Percentiles rank a stretch among this genome's conserved stretches.
Evolutionary conservation across 2,888 invertebrate genomes (phyloP).

Genomic region (Tigriopus californicus): DNA sequence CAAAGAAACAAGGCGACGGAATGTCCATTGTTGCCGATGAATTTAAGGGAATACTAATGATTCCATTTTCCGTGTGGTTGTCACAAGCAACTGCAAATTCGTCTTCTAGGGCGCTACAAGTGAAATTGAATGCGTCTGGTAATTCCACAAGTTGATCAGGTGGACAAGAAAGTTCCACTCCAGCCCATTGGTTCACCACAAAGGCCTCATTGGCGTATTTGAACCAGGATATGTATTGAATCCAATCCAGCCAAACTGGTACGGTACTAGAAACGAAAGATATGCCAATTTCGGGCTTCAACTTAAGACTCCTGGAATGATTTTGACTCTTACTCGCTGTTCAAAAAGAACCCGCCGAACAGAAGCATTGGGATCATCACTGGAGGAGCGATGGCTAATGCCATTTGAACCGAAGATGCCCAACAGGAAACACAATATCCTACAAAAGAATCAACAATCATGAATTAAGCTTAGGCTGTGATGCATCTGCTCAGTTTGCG

Average conservation of each 20-base stretch:
- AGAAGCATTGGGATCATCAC: slow-evolving; percentile 79
- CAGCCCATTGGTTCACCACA: slow-evolving; percentile 60
- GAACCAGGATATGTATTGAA: slow-evolving; percentile 62
- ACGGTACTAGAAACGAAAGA: neutral
- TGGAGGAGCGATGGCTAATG: slow-evolving; percentile 73
- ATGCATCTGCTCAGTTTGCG: too few relatives aligned
- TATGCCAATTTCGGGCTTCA: too few relatives aligned
- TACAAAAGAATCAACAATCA: neutral
- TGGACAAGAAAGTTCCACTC: slow-evolving; percentile 33
- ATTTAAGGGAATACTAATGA: too few relatives aligned
- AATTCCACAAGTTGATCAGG: too few relatives aligned
- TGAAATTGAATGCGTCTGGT: too few relatives aligned
- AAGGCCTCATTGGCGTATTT: slow-evolving; percentile 69
- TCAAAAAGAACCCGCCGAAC: slow-evolving; percentile 40
- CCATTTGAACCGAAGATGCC: slow-evolving; percentile 63
- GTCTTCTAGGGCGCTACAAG: too few relatives aligned
- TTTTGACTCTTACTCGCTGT: slow-evolving; percentile 19
- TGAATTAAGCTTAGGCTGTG: too few relatives aligned
- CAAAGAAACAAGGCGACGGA: neutral
- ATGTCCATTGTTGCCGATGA: slow-evolving; percentile 29
- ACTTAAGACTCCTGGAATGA: too few relatives aligned
- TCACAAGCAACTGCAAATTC: too few relatives aligned
- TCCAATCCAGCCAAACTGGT: slow-evolving; percentile 34
- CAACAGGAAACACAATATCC: slow-evolving; percentile 74
- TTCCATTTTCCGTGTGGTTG: too few relatives aligned